These are phyloP conservation scores for Cyclina sinensis DNA, from an alignment of 1,140 invertebrate species.

Conservation along the genomic window DNA sequence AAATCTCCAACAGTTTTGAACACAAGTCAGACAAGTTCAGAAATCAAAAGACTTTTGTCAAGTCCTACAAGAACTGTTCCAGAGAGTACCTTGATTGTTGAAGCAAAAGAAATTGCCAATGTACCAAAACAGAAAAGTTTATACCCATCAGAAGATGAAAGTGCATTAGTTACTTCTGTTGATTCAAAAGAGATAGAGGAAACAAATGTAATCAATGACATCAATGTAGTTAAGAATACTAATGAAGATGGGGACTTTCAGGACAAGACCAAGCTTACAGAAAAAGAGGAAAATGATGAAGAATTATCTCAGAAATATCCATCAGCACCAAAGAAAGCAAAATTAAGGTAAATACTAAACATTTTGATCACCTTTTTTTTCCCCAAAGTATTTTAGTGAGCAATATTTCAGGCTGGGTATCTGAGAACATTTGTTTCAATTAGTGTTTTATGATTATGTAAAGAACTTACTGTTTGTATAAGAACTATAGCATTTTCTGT, in stretches of 20 bases:
- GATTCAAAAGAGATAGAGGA: not conserved
- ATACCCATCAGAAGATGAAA: not conserved
- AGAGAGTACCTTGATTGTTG: not conserved
- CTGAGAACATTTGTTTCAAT: no score
- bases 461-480: no score
- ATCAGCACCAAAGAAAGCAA: conserved; percentile 61
- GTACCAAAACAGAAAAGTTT: not conserved
- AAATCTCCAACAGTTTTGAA: not conserved
- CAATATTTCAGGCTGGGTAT: no score
- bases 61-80: not conserved
- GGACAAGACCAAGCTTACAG: not conserved
- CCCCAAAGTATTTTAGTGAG: no score
- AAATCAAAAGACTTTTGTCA: not conserved
- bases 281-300: not conserved
- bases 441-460: no score
- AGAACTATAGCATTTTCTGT: no score
- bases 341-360: conserved; percentile 65
- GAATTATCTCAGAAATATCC: conserved; percentile 17
- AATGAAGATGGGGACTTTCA: not conserved
- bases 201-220: not conserved
- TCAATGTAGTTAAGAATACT: not conserved
- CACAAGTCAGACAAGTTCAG: not conserved
- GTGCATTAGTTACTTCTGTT: not conserved
- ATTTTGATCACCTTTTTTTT: no score
- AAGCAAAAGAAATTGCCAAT: not conserved